Conservation (phyloP, 2,113 vertebrate species). For the Limnothrissa miodon region DNA sequence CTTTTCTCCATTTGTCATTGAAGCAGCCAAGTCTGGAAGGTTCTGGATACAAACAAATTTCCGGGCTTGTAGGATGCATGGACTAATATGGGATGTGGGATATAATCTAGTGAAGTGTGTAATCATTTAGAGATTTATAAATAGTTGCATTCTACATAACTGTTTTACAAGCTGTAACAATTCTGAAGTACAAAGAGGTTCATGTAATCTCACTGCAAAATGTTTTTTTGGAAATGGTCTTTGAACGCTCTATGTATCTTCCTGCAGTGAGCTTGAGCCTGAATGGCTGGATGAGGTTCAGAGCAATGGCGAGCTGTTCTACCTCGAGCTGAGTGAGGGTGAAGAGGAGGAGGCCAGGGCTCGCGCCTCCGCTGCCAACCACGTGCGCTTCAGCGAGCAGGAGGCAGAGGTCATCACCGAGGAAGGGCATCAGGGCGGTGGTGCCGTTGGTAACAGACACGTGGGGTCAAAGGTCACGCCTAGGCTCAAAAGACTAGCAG, state of each 20-base stretch:
- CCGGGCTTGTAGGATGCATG: too few relatives aligned
- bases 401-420: slow-evolving; percentile 86
- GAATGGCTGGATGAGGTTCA: slow-evolving; percentile 93
- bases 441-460: slow-evolving; percentile 28
- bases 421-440: slow-evolving; percentile 34
- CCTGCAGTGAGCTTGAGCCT: slow-evolving; percentile 85
- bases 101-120: too few relatives aligned
- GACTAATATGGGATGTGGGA: too few relatives aligned
- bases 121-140: too few relatives aligned
- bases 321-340: slow-evolving; percentile 89
- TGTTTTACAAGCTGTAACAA: too few relatives aligned
- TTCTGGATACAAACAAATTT: too few relatives aligned
- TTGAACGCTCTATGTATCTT: not conserved
- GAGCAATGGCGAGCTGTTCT: slow-evolving; percentile 93
- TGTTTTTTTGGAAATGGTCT: not conserved
- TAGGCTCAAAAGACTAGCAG: slow-evolving; percentile 78
- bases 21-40: too few relatives aligned
- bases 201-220: not conserved
- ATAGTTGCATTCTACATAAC: too few relatives aligned
- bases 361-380: slow-evolving; percentile 77
- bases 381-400: slow-evolving; percentile 87
- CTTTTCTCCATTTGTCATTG: too few relatives aligned
- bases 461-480: slow-evolving; percentile 60
- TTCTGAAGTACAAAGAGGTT: not conserved
- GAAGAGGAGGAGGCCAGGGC: slow-evolving; percentile 81